Evolutionary conservation across 2,888 invertebrate genomes (phyloP).

Genomic region (Matsumyia berberina): DNA sequence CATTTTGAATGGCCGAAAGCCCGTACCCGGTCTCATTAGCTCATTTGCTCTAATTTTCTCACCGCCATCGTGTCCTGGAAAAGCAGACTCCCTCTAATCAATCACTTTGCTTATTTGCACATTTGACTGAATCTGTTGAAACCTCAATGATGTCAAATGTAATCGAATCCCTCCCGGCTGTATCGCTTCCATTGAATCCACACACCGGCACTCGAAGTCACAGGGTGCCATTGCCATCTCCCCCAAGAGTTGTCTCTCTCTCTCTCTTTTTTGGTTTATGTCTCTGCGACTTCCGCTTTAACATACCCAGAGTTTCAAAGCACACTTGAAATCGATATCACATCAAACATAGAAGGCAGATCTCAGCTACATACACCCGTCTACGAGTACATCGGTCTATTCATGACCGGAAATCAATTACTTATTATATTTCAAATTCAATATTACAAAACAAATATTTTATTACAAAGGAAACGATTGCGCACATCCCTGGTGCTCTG

Average conservation of each 20-base stretch:
- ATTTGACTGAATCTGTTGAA: conserved; percentile 55
- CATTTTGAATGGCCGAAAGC: too few species aligned
- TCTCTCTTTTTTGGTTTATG: neutral
- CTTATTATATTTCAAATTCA: conserved; percentile 74
- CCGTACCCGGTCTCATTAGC: conserved; percentile 23
- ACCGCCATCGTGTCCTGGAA: neutral
- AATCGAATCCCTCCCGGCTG: conserved; percentile 54
- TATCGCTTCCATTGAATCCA: conserved; percentile 37
- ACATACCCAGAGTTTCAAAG: conserved; percentile 13
- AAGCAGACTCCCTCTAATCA: conserved; percentile 26
- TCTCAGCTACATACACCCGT: conserved; percentile 18
- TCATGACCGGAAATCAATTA: conserved; percentile 74
- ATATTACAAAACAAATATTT: conserved; percentile 72
- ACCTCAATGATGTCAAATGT: conserved; percentile 59
- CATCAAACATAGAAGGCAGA: conserved; percentile 50
- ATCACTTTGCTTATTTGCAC: conserved; percentile 56
- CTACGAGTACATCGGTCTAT: conserved; percentile 25
- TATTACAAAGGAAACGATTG: conserved; percentile 63
- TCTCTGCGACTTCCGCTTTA: conserved; percentile 22
- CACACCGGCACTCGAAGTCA: neutral
- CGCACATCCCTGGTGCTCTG: conserved; percentile 23
- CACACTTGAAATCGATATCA: conserved; percentile 48
- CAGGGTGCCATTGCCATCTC: too few species aligned
- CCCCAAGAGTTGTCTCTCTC: neutral
- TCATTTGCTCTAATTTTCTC: conserved; percentile 20